Base-by-base conservation (phyloP, 2,888 invertebrate genomes). In the Sarcophaga caerulescens region DNA sequence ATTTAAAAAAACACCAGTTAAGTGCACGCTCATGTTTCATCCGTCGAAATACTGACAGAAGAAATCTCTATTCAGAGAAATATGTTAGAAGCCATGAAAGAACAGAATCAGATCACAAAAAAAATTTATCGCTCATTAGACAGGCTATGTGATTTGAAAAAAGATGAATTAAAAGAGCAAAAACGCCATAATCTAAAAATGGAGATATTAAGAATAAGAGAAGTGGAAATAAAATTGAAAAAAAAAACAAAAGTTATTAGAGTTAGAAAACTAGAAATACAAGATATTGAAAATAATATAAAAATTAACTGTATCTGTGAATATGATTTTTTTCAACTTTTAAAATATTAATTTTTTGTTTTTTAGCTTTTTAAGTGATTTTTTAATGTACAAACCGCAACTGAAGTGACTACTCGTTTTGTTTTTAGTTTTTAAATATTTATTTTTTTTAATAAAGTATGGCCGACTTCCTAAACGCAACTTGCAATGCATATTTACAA, bases 1-100 rank as follows among this genome's bases (percentile, higher is more conserved):
- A 44, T n/a, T 1, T 19, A n/a, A 35, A 65, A 65, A 65, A 14
- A 35, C 35, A 25, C 25, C 65, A 14, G 35, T 35, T 12, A 35
- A 68, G 17, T 71, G 71, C 17, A 57, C 35, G 8, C 71, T 35
- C 59, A 71, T 8, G 59, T 57, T 35, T 57, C 71, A 17, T 14
- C 71, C 35, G n/a, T n/a, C n/a, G 35, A 59, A 4, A 19, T 69
- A 45, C 11, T 68, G 44, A 44, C 44, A 68, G 68, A 68, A 44
- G 68, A 68, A 45, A 68, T 68, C 44, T 68, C 21, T 47, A 69
- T 69, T 47, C 69, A 69, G 12, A 52, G 12, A n/a, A 69, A 69
- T 6, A 69, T 52, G 21, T 21, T 69, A 47, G 52, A 47, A 69
- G 21, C 52, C 10, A 47, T 69, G 69, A 47, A 19, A 19, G 68